These are phyloP conservation scores for Sebastes dallii DNA, from an alignment of 2,797 vertebrate species.

Conservation along the genomic window DNA sequence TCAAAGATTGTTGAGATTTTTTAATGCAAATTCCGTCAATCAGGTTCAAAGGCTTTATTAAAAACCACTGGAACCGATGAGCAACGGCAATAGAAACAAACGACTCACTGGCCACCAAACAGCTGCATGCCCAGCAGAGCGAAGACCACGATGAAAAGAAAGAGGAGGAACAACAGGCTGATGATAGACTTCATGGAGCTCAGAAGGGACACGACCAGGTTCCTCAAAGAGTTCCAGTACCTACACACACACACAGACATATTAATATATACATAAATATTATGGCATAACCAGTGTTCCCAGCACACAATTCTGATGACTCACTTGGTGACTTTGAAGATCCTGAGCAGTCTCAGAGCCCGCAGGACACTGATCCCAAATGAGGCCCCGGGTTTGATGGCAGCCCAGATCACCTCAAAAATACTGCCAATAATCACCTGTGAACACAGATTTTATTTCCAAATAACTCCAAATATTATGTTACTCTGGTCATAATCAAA, in stretches of 20 bases:
- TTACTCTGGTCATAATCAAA: neutral
- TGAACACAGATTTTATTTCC: slow-evolving; percentile 10
- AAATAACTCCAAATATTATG: neutral
- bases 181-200: slow-evolving; percentile 99
- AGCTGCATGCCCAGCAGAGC: slow-evolving; percentile 98
- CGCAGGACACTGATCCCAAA: slow-evolving; percentile 96
- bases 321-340: slow-evolving; percentile 99
- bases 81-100: neutral
- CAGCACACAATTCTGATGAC: slow-evolving; percentile 45
- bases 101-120: slow-evolving; percentile 95
- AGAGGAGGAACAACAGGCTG: slow-evolving; percentile 95
- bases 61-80: neutral
- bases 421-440: slow-evolving; percentile 98
- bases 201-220: slow-evolving; percentile 94
- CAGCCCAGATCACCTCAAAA: slow-evolving; percentile 97
- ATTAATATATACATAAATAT: neutral
- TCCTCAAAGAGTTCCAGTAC: slow-evolving; percentile 97
- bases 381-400: slow-evolving; percentile 93
- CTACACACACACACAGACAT: slow-evolving; percentile 69
- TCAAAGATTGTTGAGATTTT: neutral
- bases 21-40: neutral
- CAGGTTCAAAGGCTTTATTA: neutral
- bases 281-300: neutral
- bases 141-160: slow-evolving; percentile 98
- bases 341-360: slow-evolving; percentile 91